Evolutionary conservation across 2,797 vertebrate species (phyloP).

Genomic region (Podarcis siculus): DNA sequence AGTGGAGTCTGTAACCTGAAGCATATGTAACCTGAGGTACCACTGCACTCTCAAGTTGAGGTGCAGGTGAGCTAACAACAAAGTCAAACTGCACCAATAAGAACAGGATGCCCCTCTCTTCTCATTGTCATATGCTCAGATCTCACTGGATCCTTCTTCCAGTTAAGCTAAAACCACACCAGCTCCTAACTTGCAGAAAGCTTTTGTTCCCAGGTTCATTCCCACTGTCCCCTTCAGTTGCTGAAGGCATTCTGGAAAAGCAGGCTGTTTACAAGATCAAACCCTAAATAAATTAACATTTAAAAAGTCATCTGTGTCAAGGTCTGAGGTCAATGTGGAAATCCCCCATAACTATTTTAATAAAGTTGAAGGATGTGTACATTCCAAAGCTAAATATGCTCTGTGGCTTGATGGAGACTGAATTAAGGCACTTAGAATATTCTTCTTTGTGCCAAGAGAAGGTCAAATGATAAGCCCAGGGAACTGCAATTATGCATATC

Average conservation of each 20-base stretch:
- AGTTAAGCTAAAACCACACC: too few relatives aligned
- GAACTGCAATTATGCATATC: neutral
- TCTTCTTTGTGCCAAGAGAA: constrained; percentile 1
- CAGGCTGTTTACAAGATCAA: neutral
- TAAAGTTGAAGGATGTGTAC: neutral
- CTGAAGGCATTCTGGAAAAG: neutral
- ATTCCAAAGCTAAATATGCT: neutral
- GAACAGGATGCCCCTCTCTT: neutral
- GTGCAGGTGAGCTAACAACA: neutral
- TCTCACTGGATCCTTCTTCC: too few relatives aligned
- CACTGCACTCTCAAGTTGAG: neutral
- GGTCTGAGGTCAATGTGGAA: neutral
- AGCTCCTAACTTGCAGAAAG: neutral
- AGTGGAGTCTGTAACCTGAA: too few relatives aligned
- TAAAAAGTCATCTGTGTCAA: neutral
- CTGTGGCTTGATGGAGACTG: neutral
- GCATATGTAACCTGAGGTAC: too few relatives aligned
- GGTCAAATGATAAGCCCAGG: neutral
- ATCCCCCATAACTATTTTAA: neutral
- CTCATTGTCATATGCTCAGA: too few relatives aligned
- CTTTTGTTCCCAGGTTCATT: neutral
- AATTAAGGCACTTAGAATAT: neutral
- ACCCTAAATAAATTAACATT: neutral
- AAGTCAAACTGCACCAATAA: neutral
- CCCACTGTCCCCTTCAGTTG: neutral